These are phyloP conservation scores for Acleris literana DNA, from an alignment of 2,888 invertebrate species.

Conservation along the genomic window DNA sequence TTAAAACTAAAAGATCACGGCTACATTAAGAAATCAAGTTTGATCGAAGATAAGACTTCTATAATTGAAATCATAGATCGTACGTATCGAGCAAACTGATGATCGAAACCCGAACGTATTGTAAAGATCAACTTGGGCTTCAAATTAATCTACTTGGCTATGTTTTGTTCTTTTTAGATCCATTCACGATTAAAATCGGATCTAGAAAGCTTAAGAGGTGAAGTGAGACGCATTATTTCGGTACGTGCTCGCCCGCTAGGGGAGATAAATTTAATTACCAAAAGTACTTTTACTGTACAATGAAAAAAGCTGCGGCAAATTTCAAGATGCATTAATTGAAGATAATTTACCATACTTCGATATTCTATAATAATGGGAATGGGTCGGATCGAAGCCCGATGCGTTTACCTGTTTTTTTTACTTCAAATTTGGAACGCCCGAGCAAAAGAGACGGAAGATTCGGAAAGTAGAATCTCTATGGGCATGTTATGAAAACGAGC, in stretches of 20 bases:
- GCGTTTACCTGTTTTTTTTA: conserved; percentile 74
- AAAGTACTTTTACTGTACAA: conserved; percentile 8
- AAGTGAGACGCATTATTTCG: background rate
- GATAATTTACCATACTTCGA: conserved; percentile 31
- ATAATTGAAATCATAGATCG: conserved; percentile 29
- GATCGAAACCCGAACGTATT: conserved; percentile 19
- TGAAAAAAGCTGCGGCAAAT: background rate
- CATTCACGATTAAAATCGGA: conserved; percentile 19
- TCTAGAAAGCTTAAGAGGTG: conserved; percentile 1
- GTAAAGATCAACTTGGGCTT: conserved; percentile 26
- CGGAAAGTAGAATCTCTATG: conserved; percentile 68
- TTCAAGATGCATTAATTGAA: conserved; percentile 25
- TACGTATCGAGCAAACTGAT: conserved; percentile 28
- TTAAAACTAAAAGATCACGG: conserved; percentile 34
- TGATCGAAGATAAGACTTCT: conserved; percentile 27
- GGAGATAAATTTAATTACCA: conserved; percentile 7
- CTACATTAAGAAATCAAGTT: conserved; percentile 32
- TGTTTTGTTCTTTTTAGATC: conserved; percentile 18
- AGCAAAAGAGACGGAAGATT: conserved; percentile 67
- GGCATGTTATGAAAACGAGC: conserved; percentile 66
- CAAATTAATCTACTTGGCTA: conserved; percentile 20
- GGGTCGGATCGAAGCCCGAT: conserved; percentile 51
- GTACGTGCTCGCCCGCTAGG: background rate
- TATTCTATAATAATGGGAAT: conserved; percentile 33
- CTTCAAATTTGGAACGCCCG: conserved; percentile 57